A percentile compares a stretch with the other conserved stretches of the same genome.
phyloP scores from a whole-genome alignment of 2,113 vertebrate species.

The Nothoprocta pentlandii region DNA sequence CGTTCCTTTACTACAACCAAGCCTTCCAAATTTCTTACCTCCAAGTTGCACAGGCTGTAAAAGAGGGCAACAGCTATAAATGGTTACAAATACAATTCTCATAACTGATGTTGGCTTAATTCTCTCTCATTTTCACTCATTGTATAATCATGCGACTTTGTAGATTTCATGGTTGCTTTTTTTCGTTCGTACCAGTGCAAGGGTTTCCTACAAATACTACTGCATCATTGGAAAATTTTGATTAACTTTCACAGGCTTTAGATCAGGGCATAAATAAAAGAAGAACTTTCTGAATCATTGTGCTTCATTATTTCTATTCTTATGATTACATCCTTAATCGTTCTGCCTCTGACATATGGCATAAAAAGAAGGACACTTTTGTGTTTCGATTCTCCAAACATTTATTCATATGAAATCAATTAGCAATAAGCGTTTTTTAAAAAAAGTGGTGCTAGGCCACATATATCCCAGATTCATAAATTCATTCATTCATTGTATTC shows the following conservation, averaged over 20 bases:
- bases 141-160: not conserved
- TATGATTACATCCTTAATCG: not conserved
- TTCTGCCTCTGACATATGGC: not conserved
- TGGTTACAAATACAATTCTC: not conserved
- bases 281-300: not conserved
- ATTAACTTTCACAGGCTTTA: conserved; percentile 26
- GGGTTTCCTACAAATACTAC: not conserved
- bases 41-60: not conserved
- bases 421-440: not conserved
- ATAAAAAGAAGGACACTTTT: not conserved
- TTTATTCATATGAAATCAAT: conserved; percentile 28
- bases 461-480: conserved; percentile 1
- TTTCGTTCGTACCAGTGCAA: not conserved
- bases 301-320: conserved; percentile 23
- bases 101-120: not conserved
- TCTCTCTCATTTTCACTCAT: not conserved
- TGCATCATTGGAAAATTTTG: not conserved
- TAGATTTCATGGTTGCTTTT: not conserved
- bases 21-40: not conserved
- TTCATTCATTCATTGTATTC: conserved; percentile 20
- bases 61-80: not conserved
- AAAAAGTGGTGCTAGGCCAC: not conserved
- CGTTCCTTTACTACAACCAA: not conserved
- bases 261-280: conserved; percentile 11
- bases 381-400: not conserved